Conservation (phyloP, 1,140 invertebrate species). For the Sitodiplosis mosellana region DNA sequence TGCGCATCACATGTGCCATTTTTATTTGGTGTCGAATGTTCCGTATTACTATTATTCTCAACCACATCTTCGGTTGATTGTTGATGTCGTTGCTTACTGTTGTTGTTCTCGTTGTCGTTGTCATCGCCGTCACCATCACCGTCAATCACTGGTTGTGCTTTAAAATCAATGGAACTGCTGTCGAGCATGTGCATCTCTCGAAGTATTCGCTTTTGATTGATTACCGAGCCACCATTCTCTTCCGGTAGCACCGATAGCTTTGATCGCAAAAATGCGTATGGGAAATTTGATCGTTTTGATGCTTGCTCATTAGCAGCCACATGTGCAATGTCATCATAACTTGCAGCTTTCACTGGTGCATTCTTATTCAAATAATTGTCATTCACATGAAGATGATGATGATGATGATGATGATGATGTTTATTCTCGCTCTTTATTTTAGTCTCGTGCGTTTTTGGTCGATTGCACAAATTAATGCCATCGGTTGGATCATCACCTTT, state of each 20-base stretch:
- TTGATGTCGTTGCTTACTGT: background rate
- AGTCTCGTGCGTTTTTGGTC: slow-evolving; percentile 12
- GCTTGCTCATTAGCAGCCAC: slow-evolving; percentile 10
- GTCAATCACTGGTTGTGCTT: background rate
- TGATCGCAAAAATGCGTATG: slow-evolving; percentile 58
- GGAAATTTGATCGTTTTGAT: slow-evolving; percentile 37
- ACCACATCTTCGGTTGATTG: background rate
- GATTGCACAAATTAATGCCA: slow-evolving; percentile 44
- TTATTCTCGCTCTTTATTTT: background rate
- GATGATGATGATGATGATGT: background rate
- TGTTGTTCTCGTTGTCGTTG: background rate
- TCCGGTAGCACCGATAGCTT: slow-evolving; percentile 54
- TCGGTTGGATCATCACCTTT: slow-evolving; percentile 61
- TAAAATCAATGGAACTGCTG: background rate
- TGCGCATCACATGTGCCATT: too few relatives aligned
- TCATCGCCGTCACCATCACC: background rate
- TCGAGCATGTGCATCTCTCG: background rate
- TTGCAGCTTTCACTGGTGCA: slow-evolving; percentile 18
- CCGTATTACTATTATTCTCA: too few relatives aligned
- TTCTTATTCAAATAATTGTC: background rate
- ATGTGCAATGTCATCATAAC: slow-evolving; percentile 24
- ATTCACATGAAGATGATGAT: slow-evolving; percentile 6
- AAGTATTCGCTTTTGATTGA: slow-evolving; percentile 25
- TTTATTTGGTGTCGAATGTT: too few relatives aligned
- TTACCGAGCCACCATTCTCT: slow-evolving; percentile 37